Base-by-base conservation (phyloP, 1,140 invertebrate genomes). In the Micrasema minimum region DNA sequence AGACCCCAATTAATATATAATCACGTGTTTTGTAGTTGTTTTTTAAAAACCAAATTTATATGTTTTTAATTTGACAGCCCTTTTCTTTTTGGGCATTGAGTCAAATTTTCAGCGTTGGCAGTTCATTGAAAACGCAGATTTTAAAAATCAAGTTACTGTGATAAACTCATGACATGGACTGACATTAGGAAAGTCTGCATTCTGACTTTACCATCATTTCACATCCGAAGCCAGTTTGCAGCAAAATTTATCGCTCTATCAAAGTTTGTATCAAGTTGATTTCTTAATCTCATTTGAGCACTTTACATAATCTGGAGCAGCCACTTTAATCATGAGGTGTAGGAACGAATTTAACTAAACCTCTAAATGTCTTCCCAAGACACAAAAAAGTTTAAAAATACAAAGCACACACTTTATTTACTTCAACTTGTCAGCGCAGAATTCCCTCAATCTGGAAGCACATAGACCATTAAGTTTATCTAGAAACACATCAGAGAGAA, bases 241-340 rank as follows among this genome's bases (percentile, higher is more conserved):
- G 10, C 23, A 41, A 64, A 46, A 10, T 64, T 64, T 64, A 46
- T 64, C 61, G 61, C 61, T 61, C 57, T 64, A 64, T 64, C 23
- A 64, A 64, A 45, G 59, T 61, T 61, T 48, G 59, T 26, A 59
- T 48, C 59, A 31, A 64, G 61, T 64, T 48, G 26, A 64, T 64
- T 64, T 64, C 61, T 64, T 46, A 64, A 64, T 64, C 45, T 64
- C 16, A 64, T 64, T 64, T 64, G 45, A 59, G 55, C 55, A 59
- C 55, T 59, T n/a, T 59, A 59, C 35, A 59, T 38, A 59, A 59
- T 59, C 35, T 22, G 37, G 35, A 59, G 37, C 55, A 59, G n/a
- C 35, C 53, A 59, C 53, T 59, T 59, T 53, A 53, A 53, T 53
- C 50, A 59, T 26, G 35, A 38, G 53, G 10, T 38, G 55, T 38